Conservation (phyloP, 2,113 vertebrate genomes). For the Thryonomys swinderianus region DNA sequence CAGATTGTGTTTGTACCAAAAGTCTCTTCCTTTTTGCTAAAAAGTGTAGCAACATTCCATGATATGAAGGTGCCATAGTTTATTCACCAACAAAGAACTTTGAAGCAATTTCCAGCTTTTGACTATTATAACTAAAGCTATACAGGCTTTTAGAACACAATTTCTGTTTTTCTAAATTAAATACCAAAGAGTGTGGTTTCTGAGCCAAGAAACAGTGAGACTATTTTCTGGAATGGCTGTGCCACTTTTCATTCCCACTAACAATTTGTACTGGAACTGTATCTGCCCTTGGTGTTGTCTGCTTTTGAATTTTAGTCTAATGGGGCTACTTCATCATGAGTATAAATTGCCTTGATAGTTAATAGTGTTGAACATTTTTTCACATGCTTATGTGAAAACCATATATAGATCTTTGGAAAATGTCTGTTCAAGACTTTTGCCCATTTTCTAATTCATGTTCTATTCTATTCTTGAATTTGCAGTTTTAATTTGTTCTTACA, state of each 20-base stretch:
- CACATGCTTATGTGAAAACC: background rate
- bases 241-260: background rate
- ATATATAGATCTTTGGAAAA: background rate
- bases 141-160: background rate
- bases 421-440: background rate
- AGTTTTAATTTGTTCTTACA: background rate
- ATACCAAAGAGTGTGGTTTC: background rate
- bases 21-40: background rate
- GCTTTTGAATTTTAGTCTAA: background rate
- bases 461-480: background rate
- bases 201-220: background rate
- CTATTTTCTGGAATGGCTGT: background rate
- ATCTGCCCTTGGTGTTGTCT: background rate
- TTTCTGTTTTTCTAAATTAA: constrained; percentile 39
- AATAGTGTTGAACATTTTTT: background rate
- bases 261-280: background rate
- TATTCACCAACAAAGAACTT: background rate
- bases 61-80: background rate
- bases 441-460: background rate
- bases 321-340: background rate
- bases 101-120: background rate
- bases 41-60: background rate
- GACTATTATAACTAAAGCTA: background rate
- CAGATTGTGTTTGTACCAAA: background rate
- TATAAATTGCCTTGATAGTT: background rate